These are phyloP conservation scores for Pyrgus malvae DNA, from an alignment of 2,888 invertebrate species.

Conservation along the genomic window DNA sequence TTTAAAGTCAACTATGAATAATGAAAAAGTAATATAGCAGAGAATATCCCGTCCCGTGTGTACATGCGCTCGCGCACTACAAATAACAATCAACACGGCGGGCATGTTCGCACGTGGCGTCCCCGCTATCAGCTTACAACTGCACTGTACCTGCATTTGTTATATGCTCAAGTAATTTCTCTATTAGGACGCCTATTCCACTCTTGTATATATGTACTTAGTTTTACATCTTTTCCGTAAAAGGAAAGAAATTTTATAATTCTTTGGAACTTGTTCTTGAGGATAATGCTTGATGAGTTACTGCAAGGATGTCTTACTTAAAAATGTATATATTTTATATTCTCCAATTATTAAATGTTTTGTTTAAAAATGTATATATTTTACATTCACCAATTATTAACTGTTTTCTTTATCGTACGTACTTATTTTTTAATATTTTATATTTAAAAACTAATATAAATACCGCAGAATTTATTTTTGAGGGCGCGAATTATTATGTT, in stretches of 20 bases:
- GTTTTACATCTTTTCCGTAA: slow-evolving; percentile 33
- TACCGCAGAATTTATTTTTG: too few species aligned
- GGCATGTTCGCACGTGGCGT: slow-evolving; percentile 74
- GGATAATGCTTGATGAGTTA: slow-evolving; percentile 14
- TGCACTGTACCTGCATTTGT: background rate
- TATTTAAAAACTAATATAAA: too few species aligned
- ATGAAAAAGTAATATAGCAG: slow-evolving; percentile 32
- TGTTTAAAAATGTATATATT: too few species aligned
- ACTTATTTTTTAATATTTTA: too few species aligned
- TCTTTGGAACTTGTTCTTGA: slow-evolving; percentile 30
- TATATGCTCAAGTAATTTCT: slow-evolving; percentile 68
- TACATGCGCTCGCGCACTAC: slow-evolving; percentile 72
- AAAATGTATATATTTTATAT: too few species aligned
- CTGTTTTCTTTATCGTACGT: too few species aligned
- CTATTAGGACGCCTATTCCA: slow-evolving; percentile 61
- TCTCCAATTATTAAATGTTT: too few species aligned
- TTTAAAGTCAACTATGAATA: slow-evolving; percentile 11
- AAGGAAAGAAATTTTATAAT: slow-evolving; percentile 31
- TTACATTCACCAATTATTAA: too few species aligned
- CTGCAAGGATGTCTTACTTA: slow-evolving; percentile 4
- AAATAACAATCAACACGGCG: slow-evolving; percentile 80
- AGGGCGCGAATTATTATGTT: too few species aligned
- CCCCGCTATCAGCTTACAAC: slow-evolving; percentile 72
- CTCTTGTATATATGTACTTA: slow-evolving; percentile 36
- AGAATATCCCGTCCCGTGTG: slow-evolving; percentile 52